Evolutionary conservation across 1,140 invertebrate species (phyloP), one percentile per base, ranked within the genome.

Genomic region (Agrypnia vestita): DNA sequence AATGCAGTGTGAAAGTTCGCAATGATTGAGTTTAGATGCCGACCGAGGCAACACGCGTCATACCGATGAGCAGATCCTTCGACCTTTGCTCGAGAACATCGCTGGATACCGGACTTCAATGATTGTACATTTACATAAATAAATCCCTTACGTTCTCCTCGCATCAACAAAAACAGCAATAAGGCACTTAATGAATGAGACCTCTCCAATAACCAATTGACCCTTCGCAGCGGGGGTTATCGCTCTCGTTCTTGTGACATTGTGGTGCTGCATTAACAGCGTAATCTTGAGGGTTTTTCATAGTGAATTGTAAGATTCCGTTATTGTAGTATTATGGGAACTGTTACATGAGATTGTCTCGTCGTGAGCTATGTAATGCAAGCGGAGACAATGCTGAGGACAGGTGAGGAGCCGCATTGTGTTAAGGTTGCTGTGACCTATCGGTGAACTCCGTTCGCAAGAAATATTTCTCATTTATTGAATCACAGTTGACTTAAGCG

Each of bases 391-490:
- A 59, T 59, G 17, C 55, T 10, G 55, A 59, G 17, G 55, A 59
- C 55, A 59, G 55, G 55, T 59, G 55, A 59, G 55, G 25, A 35
- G 25, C 1, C 25, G 6, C 25, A 3, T 59, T 21, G 15, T 59
- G 55, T 19, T 59, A 59, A 59, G 55, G 55, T 59, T 59, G 12
- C 55, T 12, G 55, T 21, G 55, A 59, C 55, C 55, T 59, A 59
- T 59, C 55, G 17, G 55, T 59, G 55, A 59, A 21, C 55, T 59
- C 15, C 15, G 8, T 15, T 3, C 15, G 55, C 55, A 59, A 59
- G 21, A 10, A 59, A 10, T 21, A 59, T 59, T 59, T 59, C 17
- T 59, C 8, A 17, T 19, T 59, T 21, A 59, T 10, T 56, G 53
- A 56, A 17, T 59, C 46, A 75, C 17, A 61, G 61, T 49, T 49